Conservation (phyloP, 1,140 invertebrate species). For the Dreissena polymorpha region DNA sequence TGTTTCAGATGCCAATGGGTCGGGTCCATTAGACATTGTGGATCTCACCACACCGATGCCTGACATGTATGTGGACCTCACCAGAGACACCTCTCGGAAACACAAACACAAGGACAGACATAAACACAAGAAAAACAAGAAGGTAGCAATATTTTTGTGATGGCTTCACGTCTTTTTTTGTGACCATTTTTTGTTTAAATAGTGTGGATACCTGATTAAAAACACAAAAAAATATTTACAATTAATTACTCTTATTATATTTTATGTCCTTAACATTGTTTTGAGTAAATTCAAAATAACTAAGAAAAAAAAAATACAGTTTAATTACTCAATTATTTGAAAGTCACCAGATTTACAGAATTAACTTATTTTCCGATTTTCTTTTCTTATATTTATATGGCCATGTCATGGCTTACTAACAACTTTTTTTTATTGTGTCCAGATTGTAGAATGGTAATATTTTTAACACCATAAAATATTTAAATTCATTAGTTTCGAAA, state of each 20-base stretch:
- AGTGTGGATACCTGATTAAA: not conserved
- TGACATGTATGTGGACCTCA: slow-evolving; percentile 28
- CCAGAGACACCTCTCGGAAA: slow-evolving; percentile 37
- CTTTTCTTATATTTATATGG: no score
- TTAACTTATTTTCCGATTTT: no score
- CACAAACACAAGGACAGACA: slow-evolving; percentile 55
- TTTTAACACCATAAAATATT: no score
- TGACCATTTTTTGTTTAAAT: not conserved
- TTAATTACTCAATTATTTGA: no score
- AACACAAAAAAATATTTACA: not conserved
- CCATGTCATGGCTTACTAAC: no score
- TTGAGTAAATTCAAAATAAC: no score
- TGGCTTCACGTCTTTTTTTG: not conserved
- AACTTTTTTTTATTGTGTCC: no score
- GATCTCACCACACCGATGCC: not conserved
- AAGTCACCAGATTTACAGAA: no score
- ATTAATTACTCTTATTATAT: slow-evolving; percentile 5
- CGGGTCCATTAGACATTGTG: not conserved
- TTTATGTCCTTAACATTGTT: not conserved
- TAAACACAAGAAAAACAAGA: slow-evolving; percentile 63
- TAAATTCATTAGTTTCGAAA: no score
- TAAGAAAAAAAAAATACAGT: no score
- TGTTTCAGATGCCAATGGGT: no score
- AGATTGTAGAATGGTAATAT: no score
- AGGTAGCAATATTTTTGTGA: slow-evolving; percentile 44